These are phyloP conservation scores for Drosophila suzukii DNA, from an alignment of 1,140 invertebrate genomes.

Conservation along the genomic window DNA sequence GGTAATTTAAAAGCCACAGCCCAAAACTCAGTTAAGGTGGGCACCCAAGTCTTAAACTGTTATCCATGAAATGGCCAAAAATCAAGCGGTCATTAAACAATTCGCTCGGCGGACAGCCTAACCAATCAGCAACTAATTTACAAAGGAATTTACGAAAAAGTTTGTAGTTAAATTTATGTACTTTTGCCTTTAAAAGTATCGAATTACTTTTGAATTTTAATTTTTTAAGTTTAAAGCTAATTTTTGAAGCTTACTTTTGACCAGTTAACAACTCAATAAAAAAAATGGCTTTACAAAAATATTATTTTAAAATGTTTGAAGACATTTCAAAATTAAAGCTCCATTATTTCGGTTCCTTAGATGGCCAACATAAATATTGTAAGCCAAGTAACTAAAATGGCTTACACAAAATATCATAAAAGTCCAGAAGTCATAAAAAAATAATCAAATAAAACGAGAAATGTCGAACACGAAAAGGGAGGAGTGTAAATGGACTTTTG, in stretches of 20 bases:
- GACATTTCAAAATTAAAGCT: background rate
- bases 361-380: constrained; percentile 22
- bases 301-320: too few relatives aligned
- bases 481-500: constrained; percentile 21
- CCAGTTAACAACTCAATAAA: too few relatives aligned
- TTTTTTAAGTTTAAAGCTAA: constrained; percentile 1
- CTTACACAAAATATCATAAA: constrained; percentile 51
- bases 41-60: constrained; percentile 5
- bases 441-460: constrained; percentile 57
- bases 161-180: constrained; percentile 19
- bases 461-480: background rate
- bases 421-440: constrained; percentile 72
- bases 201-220: constrained; percentile 12
- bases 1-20: constrained; percentile 13
- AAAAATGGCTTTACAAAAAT: too few relatives aligned
- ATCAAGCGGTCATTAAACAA: constrained; percentile 46
- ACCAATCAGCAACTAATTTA: constrained; percentile 77
- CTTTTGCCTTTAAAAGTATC: background rate
- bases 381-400: constrained; percentile 45
- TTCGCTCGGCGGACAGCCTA: constrained; percentile 34
- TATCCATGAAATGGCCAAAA: constrained; percentile 35
- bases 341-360: background rate
- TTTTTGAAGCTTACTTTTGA: background rate
- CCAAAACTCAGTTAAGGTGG: constrained; percentile 1
- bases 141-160: constrained; percentile 51